Conservation (phyloP, 2,888 invertebrate species). For the Junonia oenone region DNA sequence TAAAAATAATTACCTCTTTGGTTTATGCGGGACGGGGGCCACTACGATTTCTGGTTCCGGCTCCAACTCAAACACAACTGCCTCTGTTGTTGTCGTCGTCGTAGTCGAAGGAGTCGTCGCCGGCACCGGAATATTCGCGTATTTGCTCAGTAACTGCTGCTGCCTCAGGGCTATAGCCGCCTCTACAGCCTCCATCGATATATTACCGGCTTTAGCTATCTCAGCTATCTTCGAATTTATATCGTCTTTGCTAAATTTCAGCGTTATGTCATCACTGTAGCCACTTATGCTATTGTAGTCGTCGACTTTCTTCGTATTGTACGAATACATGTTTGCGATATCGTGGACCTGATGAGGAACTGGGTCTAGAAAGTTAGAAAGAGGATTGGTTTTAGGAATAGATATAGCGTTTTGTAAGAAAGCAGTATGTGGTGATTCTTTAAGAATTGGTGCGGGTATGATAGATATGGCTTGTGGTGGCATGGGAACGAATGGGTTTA, state of each 20-base stretch:
- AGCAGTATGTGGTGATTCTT: constrained; percentile 43
- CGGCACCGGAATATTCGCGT: constrained; percentile 63
- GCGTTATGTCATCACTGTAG: constrained; percentile 62
- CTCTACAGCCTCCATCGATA: constrained; percentile 87
- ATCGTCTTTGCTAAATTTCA: constrained; percentile 67
- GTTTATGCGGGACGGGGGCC: constrained; percentile 51
- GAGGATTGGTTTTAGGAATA: constrained; percentile 57
- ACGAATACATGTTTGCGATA: constrained; percentile 44
- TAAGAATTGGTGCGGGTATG: constrained; percentile 60
- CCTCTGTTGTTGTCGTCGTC: constrained; percentile 58
- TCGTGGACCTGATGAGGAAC: constrained; percentile 69
- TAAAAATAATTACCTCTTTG: constrained; percentile 52
- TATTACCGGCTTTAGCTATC: constrained; percentile 85
- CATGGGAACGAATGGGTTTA: constrained; percentile 76
- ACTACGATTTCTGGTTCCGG: constrained; percentile 63
- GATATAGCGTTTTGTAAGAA: constrained; percentile 40
- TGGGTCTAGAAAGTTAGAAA: constrained; percentile 74
- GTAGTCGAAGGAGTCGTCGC: constrained; percentile 72
- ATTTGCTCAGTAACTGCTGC: constrained; percentile 83
- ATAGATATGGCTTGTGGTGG: constrained; percentile 58
- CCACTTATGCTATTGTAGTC: constrained; percentile 71
- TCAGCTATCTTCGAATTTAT: constrained; percentile 71
- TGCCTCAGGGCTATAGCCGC: constrained; percentile 85
- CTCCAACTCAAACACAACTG: constrained; percentile 50
- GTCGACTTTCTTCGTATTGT: constrained; percentile 70